Evolutionary conservation across 2,797 vertebrate genomes (phyloP).

Genomic region (Iguana delicatissima): DNA sequence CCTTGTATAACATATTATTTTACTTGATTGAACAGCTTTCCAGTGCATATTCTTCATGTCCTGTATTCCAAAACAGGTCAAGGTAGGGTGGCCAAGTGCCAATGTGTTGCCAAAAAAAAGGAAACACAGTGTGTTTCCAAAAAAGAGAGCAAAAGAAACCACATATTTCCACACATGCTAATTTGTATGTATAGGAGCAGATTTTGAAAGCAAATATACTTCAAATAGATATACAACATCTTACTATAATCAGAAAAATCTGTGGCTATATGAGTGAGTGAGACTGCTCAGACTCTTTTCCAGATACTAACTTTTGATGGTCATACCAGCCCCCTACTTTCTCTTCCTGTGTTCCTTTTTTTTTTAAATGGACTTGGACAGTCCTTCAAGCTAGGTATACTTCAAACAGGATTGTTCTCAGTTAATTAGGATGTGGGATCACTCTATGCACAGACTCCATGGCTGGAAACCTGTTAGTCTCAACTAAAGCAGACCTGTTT

Average conservation of each 20-base stretch:
- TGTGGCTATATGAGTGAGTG: neutral
- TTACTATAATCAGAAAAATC: neutral
- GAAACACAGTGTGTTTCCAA: too few species aligned
- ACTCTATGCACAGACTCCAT: neutral
- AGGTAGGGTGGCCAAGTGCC: neutral
- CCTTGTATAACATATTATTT: constrained; percentile 43
- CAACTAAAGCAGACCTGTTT: too few species aligned
- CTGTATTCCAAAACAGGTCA: neutral
- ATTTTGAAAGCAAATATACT: neutral
- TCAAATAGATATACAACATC: neutral
- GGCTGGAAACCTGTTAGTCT: too few species aligned
- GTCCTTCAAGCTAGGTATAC: neutral
- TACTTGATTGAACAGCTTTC: neutral
- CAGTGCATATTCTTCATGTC: neutral
- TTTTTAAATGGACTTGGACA: neutral
- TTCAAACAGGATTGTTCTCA: neutral
- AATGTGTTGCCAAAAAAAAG: neutral
- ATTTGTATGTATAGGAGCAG: neutral
- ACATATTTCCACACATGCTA: neutral
- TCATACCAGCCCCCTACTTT: neutral
- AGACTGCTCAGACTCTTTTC: neutral
- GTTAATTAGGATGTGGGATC: neutral
- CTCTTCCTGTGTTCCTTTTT: neutral
- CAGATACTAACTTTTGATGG: neutral
- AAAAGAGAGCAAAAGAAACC: neutral